Conservation (phyloP, 64 coral and sea anemone genomes). For the Acropora tenuis region DNA sequence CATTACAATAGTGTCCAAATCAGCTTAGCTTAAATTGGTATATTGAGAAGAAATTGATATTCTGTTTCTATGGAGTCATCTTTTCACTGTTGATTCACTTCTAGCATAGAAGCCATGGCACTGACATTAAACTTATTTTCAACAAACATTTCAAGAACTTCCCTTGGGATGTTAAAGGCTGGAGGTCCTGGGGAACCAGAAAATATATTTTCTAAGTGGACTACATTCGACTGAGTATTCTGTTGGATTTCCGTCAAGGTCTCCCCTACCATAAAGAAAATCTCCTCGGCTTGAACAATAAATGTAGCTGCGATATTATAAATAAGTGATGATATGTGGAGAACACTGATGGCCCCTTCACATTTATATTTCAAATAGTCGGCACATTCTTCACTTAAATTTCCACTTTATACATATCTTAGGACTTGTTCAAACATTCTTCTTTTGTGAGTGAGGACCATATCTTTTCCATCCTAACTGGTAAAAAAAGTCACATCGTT, state of each 20-base stretch:
- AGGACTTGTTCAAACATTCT: conserved; percentile 32
- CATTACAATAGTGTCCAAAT: conserved; percentile 46
- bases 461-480: conserved; percentile 6
- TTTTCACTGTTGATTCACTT: conserved; percentile 48
- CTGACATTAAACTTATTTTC: conserved; percentile 43
- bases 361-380: conserved; percentile 49
- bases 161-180: conserved; percentile 33
- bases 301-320: conserved; percentile 35
- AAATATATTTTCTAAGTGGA: conserved; percentile 14
- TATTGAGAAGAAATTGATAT: conserved; percentile 56
- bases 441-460: conserved; percentile 15
- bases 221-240: too few relatives aligned
- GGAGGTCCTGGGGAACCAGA: conserved; percentile 34
- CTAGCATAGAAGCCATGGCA: conserved; percentile 42
- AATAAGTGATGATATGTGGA: conserved; percentile 1
- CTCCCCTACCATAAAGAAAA: too few relatives aligned
- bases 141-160: conserved; percentile 45
- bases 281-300: background rate
- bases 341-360: conserved; percentile 9
- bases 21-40: conserved; percentile 22
- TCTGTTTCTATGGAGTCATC: background rate
- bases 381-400: conserved; percentile 12
- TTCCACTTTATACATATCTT: background rate
- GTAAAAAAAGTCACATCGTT: too few relatives aligned
- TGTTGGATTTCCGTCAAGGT: too few relatives aligned